Conservation (phyloP, 37 sponge, comb jelly and placozoan genomes). For the Geodia barretti region DNA sequence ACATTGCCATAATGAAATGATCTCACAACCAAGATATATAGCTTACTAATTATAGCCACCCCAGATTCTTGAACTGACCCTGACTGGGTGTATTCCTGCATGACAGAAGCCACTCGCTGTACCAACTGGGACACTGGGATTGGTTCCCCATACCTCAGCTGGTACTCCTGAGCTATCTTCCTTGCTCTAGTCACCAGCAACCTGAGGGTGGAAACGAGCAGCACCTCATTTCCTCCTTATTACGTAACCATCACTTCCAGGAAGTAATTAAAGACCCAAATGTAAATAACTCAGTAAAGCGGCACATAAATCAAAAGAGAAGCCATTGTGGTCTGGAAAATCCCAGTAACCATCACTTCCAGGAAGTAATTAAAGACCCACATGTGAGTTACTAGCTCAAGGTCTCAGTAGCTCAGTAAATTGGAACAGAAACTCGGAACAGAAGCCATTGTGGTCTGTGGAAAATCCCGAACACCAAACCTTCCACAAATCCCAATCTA, state of each 20-base stretch:
- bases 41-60: no score
- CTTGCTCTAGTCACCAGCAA: conserved; percentile 86
- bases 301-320: no score
- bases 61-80: conserved; percentile 74
- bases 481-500: background rate
- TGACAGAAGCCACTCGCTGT: conserved; percentile 90
- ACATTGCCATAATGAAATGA: no score
- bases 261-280: no score
- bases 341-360: no score
- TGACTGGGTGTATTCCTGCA: conserved; percentile 99
- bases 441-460: background rate
- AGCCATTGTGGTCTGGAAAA: no score
- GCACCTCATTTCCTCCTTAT: no score
- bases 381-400: background rate
- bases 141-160: conserved; percentile 78
- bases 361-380: no score
- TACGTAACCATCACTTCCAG: no score
- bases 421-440: background rate
- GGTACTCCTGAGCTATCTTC: conserved; percentile 93
- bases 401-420: background rate
- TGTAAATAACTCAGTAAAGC: no score
- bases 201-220: conserved; percentile 48
- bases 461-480: no score
- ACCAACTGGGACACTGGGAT: conserved; percentile 97
- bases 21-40: no score